These are phyloP conservation scores for Sminthurinus aureus DNA, from an alignment of 2,888 invertebrate species.

Conservation along the genomic window DNA sequence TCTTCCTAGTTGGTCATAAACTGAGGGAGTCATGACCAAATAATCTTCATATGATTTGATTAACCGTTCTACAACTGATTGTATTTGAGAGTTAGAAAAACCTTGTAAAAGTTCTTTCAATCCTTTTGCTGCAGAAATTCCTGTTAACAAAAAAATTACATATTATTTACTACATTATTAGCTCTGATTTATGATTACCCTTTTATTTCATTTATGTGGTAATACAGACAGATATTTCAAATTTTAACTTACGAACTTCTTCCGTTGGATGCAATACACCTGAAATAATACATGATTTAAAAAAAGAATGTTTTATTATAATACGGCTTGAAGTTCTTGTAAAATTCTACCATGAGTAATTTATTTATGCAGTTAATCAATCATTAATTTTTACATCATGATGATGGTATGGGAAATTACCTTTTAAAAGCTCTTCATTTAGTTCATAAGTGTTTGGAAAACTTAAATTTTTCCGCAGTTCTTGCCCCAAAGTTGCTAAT, in stretches of 20 bases:
- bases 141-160: no score
- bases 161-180: no score
- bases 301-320: not conserved
- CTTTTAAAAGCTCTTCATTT: conserved; percentile 38
- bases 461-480: conserved; percentile 22
- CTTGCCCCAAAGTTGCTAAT: conserved; percentile 49
- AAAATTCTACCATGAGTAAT: no score
- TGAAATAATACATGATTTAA: no score
- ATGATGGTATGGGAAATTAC: conserved; percentile 30
- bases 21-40: conserved; percentile 81
- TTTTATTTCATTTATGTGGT: no score
- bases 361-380: not conserved
- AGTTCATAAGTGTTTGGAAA: conserved; percentile 22
- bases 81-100: conserved; percentile 64
- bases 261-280: conserved; percentile 78
- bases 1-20: conserved; percentile 90
- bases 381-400: not conserved
- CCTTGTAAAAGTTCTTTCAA: conserved; percentile 75
- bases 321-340: not conserved
- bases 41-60: conserved; percentile 79
- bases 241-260: no score
- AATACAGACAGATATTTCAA: no score
- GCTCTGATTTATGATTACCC: no score
- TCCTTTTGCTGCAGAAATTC: conserved; percentile 82
- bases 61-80: conserved; percentile 70